These are phyloP conservation scores for Drosophila acutilabella DNA, from an alignment of 2,888 invertebrate species.

Conservation along the genomic window DNA sequence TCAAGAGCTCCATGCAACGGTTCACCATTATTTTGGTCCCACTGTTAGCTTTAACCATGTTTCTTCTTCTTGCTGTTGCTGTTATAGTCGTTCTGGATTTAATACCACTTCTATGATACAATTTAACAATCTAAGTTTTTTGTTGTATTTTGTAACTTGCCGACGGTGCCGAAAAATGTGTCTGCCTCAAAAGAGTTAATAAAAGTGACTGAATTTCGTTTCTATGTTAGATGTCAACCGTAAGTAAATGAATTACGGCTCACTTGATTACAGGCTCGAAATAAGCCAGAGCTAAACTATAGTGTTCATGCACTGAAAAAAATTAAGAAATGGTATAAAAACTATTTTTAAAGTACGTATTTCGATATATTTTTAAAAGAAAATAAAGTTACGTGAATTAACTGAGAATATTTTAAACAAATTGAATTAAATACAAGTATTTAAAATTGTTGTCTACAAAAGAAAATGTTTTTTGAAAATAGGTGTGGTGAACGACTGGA, in stretches of 20 bases:
- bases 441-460: too few relatives aligned
- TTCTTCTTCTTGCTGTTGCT: conserved; percentile 12
- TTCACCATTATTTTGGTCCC: conserved; percentile 50
- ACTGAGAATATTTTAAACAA: too few relatives aligned
- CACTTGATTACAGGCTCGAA: conserved; percentile 23
- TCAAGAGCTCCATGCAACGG: conserved; percentile 54
- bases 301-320: too few relatives aligned
- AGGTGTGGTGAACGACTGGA: too few relatives aligned
- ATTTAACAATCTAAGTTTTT: conserved; percentile 23
- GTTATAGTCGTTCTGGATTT: not conserved
- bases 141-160: conserved; percentile 8
- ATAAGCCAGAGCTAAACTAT: not conserved
- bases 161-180: conserved; percentile 28
- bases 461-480: too few relatives aligned
- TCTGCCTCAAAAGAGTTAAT: conserved; percentile 13
- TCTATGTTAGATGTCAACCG: not conserved
- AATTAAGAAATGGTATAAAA: too few relatives aligned
- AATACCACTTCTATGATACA: conserved; percentile 11
- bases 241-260: conserved; percentile 8
- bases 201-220: conserved; percentile 16
- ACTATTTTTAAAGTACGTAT: too few relatives aligned
- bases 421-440: too few relatives aligned
- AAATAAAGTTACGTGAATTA: too few relatives aligned
- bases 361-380: too few relatives aligned
- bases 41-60: conserved; percentile 47